A percentile compares a stretch with the other conserved stretches of the same genome.
Evolutionary conservation across 2,797 vertebrate genomes (phyloP).

Genomic region (Sternarchorhynchus goeldii): DNA sequence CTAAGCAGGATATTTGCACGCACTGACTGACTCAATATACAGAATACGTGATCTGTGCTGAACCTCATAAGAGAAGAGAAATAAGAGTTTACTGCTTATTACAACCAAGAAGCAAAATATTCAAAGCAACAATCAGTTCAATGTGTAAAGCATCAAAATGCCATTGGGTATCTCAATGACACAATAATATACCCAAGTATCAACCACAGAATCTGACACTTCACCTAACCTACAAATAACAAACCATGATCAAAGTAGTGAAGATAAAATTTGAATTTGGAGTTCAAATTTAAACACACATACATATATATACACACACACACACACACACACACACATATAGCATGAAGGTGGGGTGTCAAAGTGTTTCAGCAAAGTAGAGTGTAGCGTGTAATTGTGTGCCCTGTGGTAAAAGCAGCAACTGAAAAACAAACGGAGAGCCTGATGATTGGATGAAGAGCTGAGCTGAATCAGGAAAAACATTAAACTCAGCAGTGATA

Average conservation of each 20-base stretch:
- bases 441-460: no score
- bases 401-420: no score
- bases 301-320: neutral
- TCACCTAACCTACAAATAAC: neutral
- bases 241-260: neutral
- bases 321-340: no score
- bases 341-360: no score
- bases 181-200: neutral
- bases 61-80: neutral
- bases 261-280: neutral
- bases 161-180: neutral
- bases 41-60: neutral
- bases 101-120: no score
- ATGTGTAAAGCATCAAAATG: neutral
- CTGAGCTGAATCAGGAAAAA: no score
- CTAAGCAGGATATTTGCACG: slow-evolving; percentile 12
- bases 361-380: no score
- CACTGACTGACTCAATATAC: slow-evolving; percentile 12
- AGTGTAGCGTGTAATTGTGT: no score
- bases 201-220: neutral
- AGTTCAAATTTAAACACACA: neutral
- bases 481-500: no score
- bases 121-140: neutral
- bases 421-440: no score
- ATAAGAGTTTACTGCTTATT: no score